Evolutionary conservation across 2,888 invertebrate species (phyloP).

Genomic region (Lithophane ornitopus): DNA sequence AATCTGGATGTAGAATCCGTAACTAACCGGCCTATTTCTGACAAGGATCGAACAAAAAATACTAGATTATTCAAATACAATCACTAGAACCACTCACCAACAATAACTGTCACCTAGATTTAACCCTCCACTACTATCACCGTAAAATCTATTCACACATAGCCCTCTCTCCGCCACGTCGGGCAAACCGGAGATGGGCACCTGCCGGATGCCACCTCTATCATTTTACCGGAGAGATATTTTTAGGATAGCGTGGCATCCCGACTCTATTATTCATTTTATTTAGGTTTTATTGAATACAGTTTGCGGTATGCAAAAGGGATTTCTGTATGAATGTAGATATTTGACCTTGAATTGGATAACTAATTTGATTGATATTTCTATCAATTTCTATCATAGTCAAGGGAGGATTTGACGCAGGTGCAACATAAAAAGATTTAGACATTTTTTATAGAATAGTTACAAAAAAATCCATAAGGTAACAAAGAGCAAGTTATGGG

Average conservation of each 20-base stretch:
- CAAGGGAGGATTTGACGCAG: neutral
- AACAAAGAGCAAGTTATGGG: neutral
- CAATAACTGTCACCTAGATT: slow-evolving; percentile 8
- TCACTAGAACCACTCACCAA: neutral
- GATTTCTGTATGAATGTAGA: slow-evolving; percentile 2
- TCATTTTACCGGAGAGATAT: slow-evolving; percentile 53
- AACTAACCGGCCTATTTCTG: too few species aligned
- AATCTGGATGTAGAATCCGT: too few species aligned
- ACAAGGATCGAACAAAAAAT: neutral
- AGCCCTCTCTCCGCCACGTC: slow-evolving; percentile 49
- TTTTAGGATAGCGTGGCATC: slow-evolving; percentile 34
- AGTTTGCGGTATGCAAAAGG: slow-evolving; percentile 17
- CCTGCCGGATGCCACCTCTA: slow-evolving; percentile 55
- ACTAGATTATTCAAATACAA: neutral
- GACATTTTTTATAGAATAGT: neutral
- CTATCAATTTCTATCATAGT: neutral
- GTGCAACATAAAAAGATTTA: neutral
- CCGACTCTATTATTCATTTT: slow-evolving; percentile 51
- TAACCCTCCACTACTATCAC: slow-evolving; percentile 22
- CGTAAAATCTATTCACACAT: slow-evolving; percentile 25
- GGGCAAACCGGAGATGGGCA: slow-evolving; percentile 58
- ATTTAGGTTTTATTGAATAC: slow-evolving; percentile 54
- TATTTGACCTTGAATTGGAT: slow-evolving; percentile 5
- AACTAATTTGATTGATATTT: neutral
- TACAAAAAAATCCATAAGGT: neutral